phyloP scores from a whole-genome alignment of 2,888 invertebrate species.

The Lottia scabra region DNA sequence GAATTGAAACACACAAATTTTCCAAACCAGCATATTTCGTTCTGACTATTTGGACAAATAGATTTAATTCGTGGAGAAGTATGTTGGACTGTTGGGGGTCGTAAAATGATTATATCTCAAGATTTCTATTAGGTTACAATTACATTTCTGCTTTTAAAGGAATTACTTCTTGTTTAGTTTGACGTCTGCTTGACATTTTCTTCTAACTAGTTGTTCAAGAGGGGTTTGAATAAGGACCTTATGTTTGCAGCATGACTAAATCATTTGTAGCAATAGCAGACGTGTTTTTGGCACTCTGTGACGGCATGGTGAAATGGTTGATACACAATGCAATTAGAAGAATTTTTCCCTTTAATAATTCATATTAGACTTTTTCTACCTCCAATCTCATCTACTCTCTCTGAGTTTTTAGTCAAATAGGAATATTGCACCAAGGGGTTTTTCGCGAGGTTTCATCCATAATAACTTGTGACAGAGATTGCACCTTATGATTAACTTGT shows the following conservation, averaged over 20 bases:
- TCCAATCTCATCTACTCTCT: not conserved
- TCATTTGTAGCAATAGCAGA: no score
- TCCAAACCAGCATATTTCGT: not conserved
- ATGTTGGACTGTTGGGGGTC: not conserved
- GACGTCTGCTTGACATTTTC: no score
- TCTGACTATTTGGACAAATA: not conserved
- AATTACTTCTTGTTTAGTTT: no score
- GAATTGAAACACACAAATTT: not conserved
- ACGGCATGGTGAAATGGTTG: no score
- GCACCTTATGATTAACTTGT: slow-evolving; percentile 6
- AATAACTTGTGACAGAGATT: slow-evolving; percentile 4
- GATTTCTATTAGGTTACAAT: slow-evolving; percentile 3
- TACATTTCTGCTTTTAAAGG: not conserved
- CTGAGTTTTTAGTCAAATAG: not conserved
- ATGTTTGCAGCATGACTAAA: no score
- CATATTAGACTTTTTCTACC: no score
- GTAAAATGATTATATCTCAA: not conserved
- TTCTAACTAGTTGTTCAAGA: no score
- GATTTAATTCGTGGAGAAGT: not conserved
- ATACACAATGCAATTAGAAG: no score
- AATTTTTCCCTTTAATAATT: no score
- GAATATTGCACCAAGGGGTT: slow-evolving; percentile 4
- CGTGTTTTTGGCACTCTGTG: no score
- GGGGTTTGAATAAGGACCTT: no score
- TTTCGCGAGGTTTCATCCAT: not conserved